A percentile compares a stretch with the other conserved stretches of the same genome.
Conservation (phyloP, 2,888 invertebrate species). For the Morpho deidamia region DNA sequence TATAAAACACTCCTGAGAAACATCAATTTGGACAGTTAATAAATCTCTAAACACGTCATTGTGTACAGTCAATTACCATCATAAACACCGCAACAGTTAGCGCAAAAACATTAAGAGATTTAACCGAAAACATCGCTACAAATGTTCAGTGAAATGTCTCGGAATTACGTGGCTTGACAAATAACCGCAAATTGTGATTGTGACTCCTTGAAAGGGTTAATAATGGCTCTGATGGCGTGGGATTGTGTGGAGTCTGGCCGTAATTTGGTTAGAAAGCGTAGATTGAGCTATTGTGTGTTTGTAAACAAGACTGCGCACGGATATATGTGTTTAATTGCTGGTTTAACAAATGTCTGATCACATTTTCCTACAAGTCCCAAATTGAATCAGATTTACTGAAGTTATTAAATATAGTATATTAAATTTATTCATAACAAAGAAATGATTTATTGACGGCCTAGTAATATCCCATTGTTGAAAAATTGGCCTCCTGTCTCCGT, state of each 20-base stretch:
- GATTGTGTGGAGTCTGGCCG: slow-evolving; percentile 48
- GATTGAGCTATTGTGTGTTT: slow-evolving; percentile 68
- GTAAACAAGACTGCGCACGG: slow-evolving; percentile 15
- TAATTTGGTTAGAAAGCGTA: slow-evolving; percentile 68
- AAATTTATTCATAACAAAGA: too few species aligned
- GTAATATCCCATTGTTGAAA: too few species aligned
- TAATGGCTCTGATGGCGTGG: slow-evolving; percentile 58
- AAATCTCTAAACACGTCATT: slow-evolving; percentile 30
- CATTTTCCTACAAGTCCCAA: too few species aligned
- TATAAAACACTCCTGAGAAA: slow-evolving; percentile 14
- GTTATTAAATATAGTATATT: too few species aligned
- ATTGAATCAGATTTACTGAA: too few species aligned
- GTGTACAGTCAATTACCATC: slow-evolving; percentile 43
- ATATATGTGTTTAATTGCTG: slow-evolving; percentile 13
- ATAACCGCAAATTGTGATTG: slow-evolving; percentile 74
- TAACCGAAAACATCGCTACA: slow-evolving; percentile 43
- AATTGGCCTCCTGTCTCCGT: too few species aligned
- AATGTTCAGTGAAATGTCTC: slow-evolving; percentile 43
- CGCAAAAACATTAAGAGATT: slow-evolving; percentile 49
- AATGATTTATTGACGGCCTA: too few species aligned
- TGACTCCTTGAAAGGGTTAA: slow-evolving; percentile 72
- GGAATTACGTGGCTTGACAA: slow-evolving; percentile 55
- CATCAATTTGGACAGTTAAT: slow-evolving; percentile 26
- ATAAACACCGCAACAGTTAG: slow-evolving; percentile 43
- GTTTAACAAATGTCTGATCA: not conserved